Percentiles rank a stretch among this genome's conserved stretches.
Evolutionary conservation across 2,888 invertebrate genomes (phyloP).

Genomic region (Pteria penguin): DNA sequence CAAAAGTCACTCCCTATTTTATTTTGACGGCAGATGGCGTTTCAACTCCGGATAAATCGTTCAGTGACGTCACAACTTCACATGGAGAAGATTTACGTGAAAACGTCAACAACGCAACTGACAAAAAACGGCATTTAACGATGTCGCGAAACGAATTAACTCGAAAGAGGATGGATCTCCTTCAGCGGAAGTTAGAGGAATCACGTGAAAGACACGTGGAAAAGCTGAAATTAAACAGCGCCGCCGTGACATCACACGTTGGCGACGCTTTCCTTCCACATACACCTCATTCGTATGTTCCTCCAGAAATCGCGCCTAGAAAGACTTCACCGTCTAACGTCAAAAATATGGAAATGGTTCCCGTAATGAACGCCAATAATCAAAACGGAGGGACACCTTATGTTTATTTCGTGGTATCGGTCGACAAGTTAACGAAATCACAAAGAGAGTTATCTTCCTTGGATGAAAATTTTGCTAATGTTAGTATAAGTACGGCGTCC

Average conservation of each 20-base stretch:
- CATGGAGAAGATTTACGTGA: background rate
- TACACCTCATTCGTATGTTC: slow-evolving; percentile 21
- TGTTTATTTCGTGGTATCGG: slow-evolving; percentile 61
- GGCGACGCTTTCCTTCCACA: slow-evolving; percentile 32
- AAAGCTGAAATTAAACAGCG: slow-evolving; percentile 15
- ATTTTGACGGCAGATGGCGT: slow-evolving; percentile 47
- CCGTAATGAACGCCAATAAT: slow-evolving; percentile 15
- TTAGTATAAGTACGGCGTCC: background rate
- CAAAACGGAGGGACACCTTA: slow-evolving; percentile 43
- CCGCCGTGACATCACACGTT: slow-evolving; percentile 24
- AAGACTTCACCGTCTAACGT: background rate
- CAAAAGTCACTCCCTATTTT: slow-evolving; percentile 55
- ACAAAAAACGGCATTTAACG: slow-evolving; percentile 32
- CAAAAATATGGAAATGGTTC: slow-evolving; percentile 28
- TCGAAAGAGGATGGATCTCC: slow-evolving; percentile 56
- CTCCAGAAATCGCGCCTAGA: slow-evolving; percentile 22
- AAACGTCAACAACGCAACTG: slow-evolving; percentile 31
- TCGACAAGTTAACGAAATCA: slow-evolving; percentile 33
- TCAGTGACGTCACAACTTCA: background rate
- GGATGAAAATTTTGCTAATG: slow-evolving; percentile 5
- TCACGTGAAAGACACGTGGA: slow-evolving; percentile 54
- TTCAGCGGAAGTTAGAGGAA: slow-evolving; percentile 56
- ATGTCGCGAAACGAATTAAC: slow-evolving; percentile 40
- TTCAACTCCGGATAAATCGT: background rate
- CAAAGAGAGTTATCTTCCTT: slow-evolving; percentile 11